These are phyloP conservation scores for Ibidorhyncha struthersii DNA, from an alignment of 2,113 vertebrate species.

Conservation along the genomic window DNA sequence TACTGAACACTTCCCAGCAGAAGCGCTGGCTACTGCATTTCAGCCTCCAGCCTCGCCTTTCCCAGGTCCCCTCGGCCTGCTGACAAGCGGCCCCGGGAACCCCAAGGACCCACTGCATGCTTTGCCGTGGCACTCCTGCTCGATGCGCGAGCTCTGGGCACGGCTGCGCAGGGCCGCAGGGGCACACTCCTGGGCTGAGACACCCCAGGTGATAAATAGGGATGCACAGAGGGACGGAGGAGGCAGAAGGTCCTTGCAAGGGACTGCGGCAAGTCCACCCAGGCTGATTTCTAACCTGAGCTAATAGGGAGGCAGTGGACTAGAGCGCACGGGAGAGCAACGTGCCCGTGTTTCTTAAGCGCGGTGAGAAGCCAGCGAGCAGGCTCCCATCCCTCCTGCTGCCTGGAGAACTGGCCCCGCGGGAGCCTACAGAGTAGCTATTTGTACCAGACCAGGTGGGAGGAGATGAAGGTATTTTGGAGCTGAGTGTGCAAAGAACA, in stretches of 20 bases:
- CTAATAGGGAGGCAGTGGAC: not conserved
- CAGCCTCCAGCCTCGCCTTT: not conserved
- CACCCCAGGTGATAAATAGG: not conserved
- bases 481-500: not conserved
- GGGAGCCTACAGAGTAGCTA: not conserved
- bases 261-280: not conserved
- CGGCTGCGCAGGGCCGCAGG: rapidly evolving
- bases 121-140: not conserved
- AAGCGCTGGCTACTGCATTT: not conserved
- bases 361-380: rapidly evolving
- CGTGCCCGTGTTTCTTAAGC: not conserved
- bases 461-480: not conserved
- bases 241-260: not conserved
- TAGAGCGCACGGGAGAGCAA: not conserved
- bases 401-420: not conserved
- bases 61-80: not conserved
- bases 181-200: not conserved
- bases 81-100: not conserved
- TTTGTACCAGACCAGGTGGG: not conserved
- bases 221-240: not conserved
- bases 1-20: not conserved
- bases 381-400: not conserved
- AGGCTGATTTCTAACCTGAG: not conserved
- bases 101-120: rapidly evolving
- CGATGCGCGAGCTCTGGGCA: rapidly evolving